Evolutionary conservation across 1,140 invertebrate species (phyloP), one percentile per base, ranked within the genome.

Genomic region (Heliconius eleuchia): DNA sequence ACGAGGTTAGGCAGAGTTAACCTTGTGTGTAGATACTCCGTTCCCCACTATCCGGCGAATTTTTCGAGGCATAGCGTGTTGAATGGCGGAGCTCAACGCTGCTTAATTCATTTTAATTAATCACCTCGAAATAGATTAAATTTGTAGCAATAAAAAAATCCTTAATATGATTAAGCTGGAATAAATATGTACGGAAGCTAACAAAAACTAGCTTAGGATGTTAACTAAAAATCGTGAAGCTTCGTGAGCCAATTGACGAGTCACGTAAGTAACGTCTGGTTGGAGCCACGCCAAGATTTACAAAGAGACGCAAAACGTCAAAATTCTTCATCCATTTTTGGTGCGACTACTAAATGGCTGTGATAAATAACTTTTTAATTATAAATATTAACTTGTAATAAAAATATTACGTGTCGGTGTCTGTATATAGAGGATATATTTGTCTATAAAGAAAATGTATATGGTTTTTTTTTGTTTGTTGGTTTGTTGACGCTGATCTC

Each of bases 231-330:
- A 6, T 66, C 1, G 27, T 66, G 60, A 66, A 30, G 3, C 11
- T 66, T 66, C 27, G 11, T 30, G 13, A 66, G 60, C 60, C 60
- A 27, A 66, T 66, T 66, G 60, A 66, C 60, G 60, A 66, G 60
- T 27, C 27, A 66, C 60, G 60, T 66, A 66, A 66, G 60, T 66
- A 66, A 30, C 60, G 60, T 66, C 60, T 66, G 60, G 60, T 27
- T 66, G 60, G 60, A 66, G 60, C 60, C 8, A 30, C 60, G 60
- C 60, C 60, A 66, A 66, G 60, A 66, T 66, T 30, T 16, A 66
- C 60, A 66, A 66, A 66, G 9, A 30, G 60, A 66, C 23, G 27
- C 11, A 27, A 66, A 66, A 66, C 16, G 27, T 66, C 8, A 3
- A 30, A 66, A 18, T 66, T 66, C 3, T 66, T 30, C 30, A 66